Percentiles rank a stretch among this genome's conserved stretches.
Conservation (phyloP, 2,797 vertebrate genomes). For the Tympanoctomys barrerae region DNA sequence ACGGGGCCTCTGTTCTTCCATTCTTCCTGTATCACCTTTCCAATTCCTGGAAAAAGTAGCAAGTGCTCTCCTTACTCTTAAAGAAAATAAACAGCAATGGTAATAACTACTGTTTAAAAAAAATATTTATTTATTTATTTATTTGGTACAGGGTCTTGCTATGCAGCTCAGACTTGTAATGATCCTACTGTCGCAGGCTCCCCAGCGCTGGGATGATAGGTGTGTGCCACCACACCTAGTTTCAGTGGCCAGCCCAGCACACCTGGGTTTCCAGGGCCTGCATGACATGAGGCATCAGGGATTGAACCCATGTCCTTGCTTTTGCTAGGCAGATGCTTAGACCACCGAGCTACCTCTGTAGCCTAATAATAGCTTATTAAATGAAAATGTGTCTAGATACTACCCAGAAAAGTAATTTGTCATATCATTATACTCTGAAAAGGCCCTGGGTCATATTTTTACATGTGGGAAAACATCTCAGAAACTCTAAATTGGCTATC, state of each 20-base stretch:
- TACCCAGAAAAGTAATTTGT: conserved; percentile 5
- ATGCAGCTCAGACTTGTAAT: too few relatives aligned
- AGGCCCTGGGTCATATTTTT: conserved; percentile 1
- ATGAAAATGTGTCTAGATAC: neutral
- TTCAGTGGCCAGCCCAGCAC: too few relatives aligned
- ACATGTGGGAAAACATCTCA: neutral
- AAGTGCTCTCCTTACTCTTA: neutral
- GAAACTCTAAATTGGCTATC: neutral
- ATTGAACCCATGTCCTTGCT: too few relatives aligned
- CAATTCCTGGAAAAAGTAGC: neutral
- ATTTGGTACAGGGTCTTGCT: too few relatives aligned
- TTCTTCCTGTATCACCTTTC: neutral
- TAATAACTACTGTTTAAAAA: neutral
- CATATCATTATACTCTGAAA: neutral
- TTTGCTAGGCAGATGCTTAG: too few relatives aligned
- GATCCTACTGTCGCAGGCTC: too few relatives aligned
- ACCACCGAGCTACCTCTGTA: too few relatives aligned
- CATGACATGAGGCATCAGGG: too few relatives aligned
- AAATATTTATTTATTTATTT: too few relatives aligned
- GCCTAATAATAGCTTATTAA: conserved; percentile 1
- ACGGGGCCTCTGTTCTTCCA: neutral
- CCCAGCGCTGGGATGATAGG: too few relatives aligned
- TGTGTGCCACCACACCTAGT: too few relatives aligned
- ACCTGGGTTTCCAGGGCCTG: too few relatives aligned
- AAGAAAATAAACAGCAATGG: neutral